These are phyloP conservation scores for Aelia acuminata DNA, from an alignment of 2,888 invertebrate genomes.

Conservation along the genomic window DNA sequence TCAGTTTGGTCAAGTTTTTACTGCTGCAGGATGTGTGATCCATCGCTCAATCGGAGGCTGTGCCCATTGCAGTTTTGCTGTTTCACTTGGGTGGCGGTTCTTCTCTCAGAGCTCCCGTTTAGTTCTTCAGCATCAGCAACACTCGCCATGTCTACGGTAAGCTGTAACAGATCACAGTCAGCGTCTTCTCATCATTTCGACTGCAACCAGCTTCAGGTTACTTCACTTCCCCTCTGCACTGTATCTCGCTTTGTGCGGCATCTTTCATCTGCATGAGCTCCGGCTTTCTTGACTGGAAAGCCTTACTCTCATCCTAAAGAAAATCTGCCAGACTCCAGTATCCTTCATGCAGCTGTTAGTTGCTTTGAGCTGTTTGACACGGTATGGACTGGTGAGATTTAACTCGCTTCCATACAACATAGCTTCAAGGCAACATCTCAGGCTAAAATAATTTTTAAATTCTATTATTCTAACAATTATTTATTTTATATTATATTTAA, in stretches of 20 bases:
- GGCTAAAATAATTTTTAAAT: conserved; percentile 42
- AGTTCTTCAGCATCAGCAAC: conserved; percentile 29
- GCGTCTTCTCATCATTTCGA: not conserved
- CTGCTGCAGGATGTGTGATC: conserved; percentile 64
- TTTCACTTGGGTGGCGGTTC: not conserved
- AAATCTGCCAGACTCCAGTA: conserved; percentile 54
- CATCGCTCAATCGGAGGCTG: conserved; percentile 51
- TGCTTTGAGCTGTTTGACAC: conserved; percentile 50
- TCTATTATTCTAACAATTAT: not conserved
- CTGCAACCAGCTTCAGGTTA: conserved; percentile 15
- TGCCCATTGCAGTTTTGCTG: conserved; percentile 60
- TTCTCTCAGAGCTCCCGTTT: conserved; percentile 26
- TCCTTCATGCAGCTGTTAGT: conserved; percentile 45
- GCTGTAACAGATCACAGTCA: conserved; percentile 47
- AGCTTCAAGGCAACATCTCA: conserved; percentile 46
- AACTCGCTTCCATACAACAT: conserved; percentile 13
- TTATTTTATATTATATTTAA: not conserved
- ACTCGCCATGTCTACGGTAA: conserved; percentile 47
- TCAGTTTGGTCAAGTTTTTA: conserved; percentile 65
- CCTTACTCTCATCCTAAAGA: conserved; percentile 13
- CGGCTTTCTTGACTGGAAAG: conserved; percentile 4
- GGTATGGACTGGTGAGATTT: conserved; percentile 44
- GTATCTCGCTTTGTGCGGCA: conserved; percentile 4
- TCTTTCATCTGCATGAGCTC: conserved; percentile 1
- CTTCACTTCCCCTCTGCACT: conserved; percentile 29